phyloP scores from a whole-genome alignment of 2,888 invertebrate genomes.

The Tridacna gigas region DNA sequence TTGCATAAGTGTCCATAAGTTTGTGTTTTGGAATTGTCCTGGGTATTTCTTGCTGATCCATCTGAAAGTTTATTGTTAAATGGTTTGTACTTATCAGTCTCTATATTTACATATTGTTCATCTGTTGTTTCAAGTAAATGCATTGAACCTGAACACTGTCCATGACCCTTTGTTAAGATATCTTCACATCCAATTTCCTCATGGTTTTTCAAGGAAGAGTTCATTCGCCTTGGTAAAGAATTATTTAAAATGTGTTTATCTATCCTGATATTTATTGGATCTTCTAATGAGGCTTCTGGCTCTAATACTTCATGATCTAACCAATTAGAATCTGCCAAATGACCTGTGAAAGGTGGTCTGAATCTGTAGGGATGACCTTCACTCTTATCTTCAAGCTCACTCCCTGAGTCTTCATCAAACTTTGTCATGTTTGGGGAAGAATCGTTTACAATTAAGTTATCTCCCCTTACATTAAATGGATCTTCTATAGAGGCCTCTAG shows the following conservation, averaged over 20 bases:
- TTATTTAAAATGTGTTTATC: neutral
- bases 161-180: too few relatives aligned
- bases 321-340: neutral
- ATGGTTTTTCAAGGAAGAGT: neutral
- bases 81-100: too few relatives aligned
- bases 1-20: too few relatives aligned
- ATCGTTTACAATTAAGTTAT: slow-evolving; percentile 3
- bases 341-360: too few relatives aligned
- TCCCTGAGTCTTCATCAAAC: neutral
- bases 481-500: slow-evolving; percentile 40
- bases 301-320: slow-evolving; percentile 5
- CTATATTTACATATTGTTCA: too few relatives aligned
- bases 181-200: too few relatives aligned
- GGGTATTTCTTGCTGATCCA: too few relatives aligned
- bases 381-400: neutral
- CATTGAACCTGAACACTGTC: too few relatives aligned
- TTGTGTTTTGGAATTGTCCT: too few relatives aligned
- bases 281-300: slow-evolving; percentile 37
- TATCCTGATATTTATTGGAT: slow-evolving; percentile 41
- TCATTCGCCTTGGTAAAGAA: neutral
- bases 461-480: slow-evolving; percentile 40
- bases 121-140: too few relatives aligned
- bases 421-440: slow-evolving; percentile 1
- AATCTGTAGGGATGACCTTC: too few relatives aligned
- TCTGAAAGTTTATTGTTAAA: too few relatives aligned